These are phyloP conservation scores for Cassiopea xamachana DNA, from an alignment of 30 jellyfish, hydroid and myxozoan species.

Conservation along the genomic window DNA sequence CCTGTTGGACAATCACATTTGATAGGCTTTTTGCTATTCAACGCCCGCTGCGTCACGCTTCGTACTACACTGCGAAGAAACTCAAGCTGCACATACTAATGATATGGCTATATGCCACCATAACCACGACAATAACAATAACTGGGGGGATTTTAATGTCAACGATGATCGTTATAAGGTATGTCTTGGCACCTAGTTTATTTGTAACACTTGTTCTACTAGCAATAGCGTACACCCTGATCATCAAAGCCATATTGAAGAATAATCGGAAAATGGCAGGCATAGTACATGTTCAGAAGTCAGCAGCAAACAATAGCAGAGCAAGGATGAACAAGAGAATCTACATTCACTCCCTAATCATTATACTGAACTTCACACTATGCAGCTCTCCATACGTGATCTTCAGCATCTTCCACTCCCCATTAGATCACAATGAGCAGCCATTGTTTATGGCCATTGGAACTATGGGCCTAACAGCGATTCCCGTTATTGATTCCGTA, in stretches of 20 bases:
- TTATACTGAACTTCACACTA: slow-evolving; percentile 29
- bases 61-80: slow-evolving; percentile 25
- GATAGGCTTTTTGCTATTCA: slow-evolving; percentile 29
- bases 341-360: slow-evolving; percentile 32
- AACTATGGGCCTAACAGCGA: slow-evolving; percentile 41
- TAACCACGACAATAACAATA: neutral
- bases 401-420: slow-evolving; percentile 38
- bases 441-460: slow-evolving; percentile 33
- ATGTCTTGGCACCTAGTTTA: slow-evolving; percentile 23
- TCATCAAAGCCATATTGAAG: slow-evolving; percentile 20
- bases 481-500: slow-evolving; percentile 25
- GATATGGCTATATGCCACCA: slow-evolving; percentile 22
- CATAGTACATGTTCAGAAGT: neutral
- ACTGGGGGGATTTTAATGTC: neutral
- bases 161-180: slow-evolving; percentile 6
- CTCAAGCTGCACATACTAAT: neutral
- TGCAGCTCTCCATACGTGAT: slow-evolving; percentile 41
- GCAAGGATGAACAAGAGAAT: slow-evolving; percentile 18
- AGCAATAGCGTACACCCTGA: slow-evolving; percentile 16
- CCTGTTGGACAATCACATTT: slow-evolving; percentile 45
- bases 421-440: slow-evolving; percentile 16
- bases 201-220: slow-evolving; percentile 8
- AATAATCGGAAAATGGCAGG: slow-evolving; percentile 28
- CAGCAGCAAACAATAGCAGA: slow-evolving; percentile 8
- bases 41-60: slow-evolving; percentile 26